Evolutionary conservation across 2,888 invertebrate genomes (phyloP).

Genomic region (Volucella zonaria): DNA sequence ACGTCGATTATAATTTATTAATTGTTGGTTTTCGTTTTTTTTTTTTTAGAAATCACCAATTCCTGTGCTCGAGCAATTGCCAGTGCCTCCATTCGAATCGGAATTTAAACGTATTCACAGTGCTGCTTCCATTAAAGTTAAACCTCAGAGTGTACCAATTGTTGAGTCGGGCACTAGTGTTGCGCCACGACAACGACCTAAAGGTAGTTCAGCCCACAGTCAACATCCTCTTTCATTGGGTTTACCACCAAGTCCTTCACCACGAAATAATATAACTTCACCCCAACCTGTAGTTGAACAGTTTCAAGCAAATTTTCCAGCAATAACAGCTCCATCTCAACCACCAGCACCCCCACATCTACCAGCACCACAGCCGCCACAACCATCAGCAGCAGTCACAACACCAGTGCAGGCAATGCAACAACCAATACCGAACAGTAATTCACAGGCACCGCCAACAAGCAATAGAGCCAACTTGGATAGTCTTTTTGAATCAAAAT

Average conservation of each 20-base stretch:
- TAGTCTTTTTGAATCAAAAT: constrained; percentile 86
- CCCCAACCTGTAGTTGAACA: constrained; percentile 82
- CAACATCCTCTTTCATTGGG: constrained; percentile 83
- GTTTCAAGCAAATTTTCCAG: constrained; percentile 82
- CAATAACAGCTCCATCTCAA: constrained; percentile 76
- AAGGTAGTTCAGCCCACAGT: constrained; percentile 84
- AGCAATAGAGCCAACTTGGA: constrained; percentile 80
- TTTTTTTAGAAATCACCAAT: constrained; percentile 85
- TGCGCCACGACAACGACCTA: constrained; percentile 91
- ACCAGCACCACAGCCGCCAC: constrained; percentile 73
- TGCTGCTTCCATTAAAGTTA: constrained; percentile 78
- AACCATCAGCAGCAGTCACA: constrained; percentile 52
- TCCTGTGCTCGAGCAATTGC: constrained; percentile 86
- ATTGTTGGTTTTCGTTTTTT: neutral
- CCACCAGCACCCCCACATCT: constrained; percentile 74
- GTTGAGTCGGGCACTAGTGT: constrained; percentile 90
- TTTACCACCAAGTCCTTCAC: constrained; percentile 84
- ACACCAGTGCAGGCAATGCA: constrained; percentile 66
- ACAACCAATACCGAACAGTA: constrained; percentile 64
- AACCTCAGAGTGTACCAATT: constrained; percentile 82
- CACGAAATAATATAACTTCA: constrained; percentile 81
- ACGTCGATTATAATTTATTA: neutral
- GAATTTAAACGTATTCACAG: constrained; percentile 85
- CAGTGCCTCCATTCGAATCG: constrained; percentile 87
- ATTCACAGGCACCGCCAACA: constrained; percentile 58